These are phyloP conservation scores for Planiliza haematocheilus DNA, from an alignment of 2,113 vertebrate species.

Conservation along the genomic window DNA sequence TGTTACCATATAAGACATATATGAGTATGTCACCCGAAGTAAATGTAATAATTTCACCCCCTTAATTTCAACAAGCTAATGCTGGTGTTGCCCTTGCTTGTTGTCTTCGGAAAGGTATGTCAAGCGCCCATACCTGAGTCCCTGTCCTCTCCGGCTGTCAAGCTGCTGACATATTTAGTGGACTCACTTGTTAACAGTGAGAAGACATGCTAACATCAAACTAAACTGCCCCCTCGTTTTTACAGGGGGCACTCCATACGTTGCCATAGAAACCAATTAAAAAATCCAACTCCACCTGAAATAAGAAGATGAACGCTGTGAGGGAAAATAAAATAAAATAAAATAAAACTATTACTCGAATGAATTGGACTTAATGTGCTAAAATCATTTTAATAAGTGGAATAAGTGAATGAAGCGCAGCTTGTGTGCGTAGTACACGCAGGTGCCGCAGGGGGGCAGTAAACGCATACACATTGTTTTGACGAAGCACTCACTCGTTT, in stretches of 20 bases:
- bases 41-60: too few species aligned
- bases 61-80: not conserved
- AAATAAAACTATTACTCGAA: not conserved
- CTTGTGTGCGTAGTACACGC: not conserved
- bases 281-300: not conserved
- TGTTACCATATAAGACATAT: too few species aligned
- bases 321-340: not conserved
- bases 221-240: not conserved
- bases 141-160: conserved; percentile 9
- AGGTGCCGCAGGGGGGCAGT: conserved; percentile 42
- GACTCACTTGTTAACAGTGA: conserved; percentile 42
- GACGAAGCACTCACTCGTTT: not conserved
- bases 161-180: conserved; percentile 44
- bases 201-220: conserved; percentile 23
- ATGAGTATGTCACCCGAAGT: too few species aligned
- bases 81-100: conserved; percentile 41
- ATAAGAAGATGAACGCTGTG: not conserved
- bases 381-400: not conserved
- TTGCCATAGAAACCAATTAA: conserved; percentile 30
- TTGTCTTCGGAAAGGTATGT: conserved; percentile 33
- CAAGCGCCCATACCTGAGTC: conserved; percentile 1
- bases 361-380: not conserved
- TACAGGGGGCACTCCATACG: conserved; percentile 20
- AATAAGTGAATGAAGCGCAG: conserved; percentile 1
- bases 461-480: not conserved